Conservation (phyloP, 2,797 vertebrate genomes). For the Pipistrellus nathusii region DNA sequence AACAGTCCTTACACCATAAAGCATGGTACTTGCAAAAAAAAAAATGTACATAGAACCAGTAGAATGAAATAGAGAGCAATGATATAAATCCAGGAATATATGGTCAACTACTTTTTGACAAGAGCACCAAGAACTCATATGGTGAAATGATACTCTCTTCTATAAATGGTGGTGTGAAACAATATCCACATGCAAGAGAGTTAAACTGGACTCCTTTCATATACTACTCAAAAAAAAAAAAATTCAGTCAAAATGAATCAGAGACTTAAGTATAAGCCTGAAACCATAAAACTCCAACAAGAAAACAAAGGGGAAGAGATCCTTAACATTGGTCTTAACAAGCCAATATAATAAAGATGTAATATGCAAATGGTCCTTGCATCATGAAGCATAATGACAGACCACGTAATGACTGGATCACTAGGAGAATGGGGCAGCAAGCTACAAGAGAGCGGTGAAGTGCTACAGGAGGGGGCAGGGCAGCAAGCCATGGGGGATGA, state of each 20-base stretch:
- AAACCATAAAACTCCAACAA: background rate
- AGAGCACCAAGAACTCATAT: background rate
- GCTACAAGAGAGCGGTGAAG: no score
- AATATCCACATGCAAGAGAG: background rate
- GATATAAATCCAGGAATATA: background rate
- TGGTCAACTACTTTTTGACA: background rate
- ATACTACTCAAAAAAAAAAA: no score
- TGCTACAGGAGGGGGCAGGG: no score
- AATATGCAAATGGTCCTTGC: no score
- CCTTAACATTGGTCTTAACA: background rate
- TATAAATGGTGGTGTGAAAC: background rate
- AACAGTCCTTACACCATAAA: background rate
- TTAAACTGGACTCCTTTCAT: background rate
- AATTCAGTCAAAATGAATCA: background rate
- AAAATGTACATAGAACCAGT: background rate
- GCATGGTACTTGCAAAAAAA: background rate
- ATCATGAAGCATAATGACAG: no score
- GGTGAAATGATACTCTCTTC: background rate
- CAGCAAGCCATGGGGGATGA: no score
- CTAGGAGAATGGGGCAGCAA: no score
- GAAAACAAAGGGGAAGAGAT: background rate
- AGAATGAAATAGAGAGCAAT: background rate
- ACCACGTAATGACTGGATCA: no score
- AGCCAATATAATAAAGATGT: no score
- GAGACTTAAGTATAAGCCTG: background rate